Evolutionary conservation across 2,888 invertebrate genomes (phyloP).

Genomic region (Aspidiotus rigidus): DNA sequence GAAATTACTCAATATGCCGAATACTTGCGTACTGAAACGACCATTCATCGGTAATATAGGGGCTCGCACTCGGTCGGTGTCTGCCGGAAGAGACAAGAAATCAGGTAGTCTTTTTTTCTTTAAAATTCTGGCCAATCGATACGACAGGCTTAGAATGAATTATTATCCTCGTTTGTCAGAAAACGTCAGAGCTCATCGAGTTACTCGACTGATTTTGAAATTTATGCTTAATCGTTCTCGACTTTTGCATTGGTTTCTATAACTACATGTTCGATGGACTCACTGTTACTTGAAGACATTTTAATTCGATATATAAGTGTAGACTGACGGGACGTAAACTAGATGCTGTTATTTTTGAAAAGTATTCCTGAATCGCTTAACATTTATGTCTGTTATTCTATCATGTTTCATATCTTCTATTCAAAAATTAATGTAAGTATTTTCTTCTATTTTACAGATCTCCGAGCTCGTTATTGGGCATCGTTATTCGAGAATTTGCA

Average conservation of each 20-base stretch:
- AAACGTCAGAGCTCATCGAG: too few relatives aligned
- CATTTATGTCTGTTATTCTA: background rate
- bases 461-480: slow-evolving; percentile 90
- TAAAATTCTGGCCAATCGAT: background rate
- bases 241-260: slow-evolving; percentile 4
- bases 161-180: background rate
- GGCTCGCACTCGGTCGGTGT: slow-evolving; percentile 66
- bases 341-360: slow-evolving; percentile 15
- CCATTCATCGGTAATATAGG: background rate
- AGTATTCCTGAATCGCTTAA: background rate
- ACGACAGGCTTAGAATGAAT: too few relatives aligned
- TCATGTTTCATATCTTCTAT: slow-evolving; percentile 3
- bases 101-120: slow-evolving; percentile 48
- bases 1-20: background rate
- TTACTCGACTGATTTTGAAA: background rate
- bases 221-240: background rate
- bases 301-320: background rate
- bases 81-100: slow-evolving; percentile 75
- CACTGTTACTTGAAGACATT: background rate
- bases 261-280: slow-evolving; percentile 1
- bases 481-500: slow-evolving; percentile 88
- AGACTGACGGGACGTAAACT: background rate
- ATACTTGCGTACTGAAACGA: background rate
- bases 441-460: slow-evolving; percentile 48
- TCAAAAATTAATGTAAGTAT: slow-evolving; percentile 13